These are phyloP conservation scores for Gobionotothen gibberifrons DNA, from an alignment of 2,797 vertebrate species.

Conservation along the genomic window DNA sequence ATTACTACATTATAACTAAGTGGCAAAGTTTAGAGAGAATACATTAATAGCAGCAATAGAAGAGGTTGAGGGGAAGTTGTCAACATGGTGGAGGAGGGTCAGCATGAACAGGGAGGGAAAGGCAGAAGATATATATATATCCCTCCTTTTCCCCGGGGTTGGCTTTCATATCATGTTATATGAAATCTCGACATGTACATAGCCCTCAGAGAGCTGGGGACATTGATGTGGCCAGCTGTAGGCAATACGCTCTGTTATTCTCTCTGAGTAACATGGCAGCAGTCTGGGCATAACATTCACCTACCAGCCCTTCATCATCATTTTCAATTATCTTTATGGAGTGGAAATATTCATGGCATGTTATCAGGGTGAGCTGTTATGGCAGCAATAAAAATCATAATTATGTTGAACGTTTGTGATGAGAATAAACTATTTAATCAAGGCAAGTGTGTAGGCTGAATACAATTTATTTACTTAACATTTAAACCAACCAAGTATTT, in stretches of 20 bases:
- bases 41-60: neutral
- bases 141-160: neutral
- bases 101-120: neutral
- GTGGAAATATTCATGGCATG: slow-evolving; percentile 1
- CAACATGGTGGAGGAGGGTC: neutral
- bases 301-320: neutral
- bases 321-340: slow-evolving; percentile 24
- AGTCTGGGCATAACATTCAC: slow-evolving; percentile 4
- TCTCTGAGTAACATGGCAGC: neutral
- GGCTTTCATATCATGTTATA: slow-evolving; percentile 31
- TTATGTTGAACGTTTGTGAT: neutral
- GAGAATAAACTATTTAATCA: neutral
- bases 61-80: neutral
- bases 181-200: slow-evolving; percentile 31
- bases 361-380: slow-evolving; percentile 2
- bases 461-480: neutral
- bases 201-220: slow-evolving; percentile 13
- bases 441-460: neutral
- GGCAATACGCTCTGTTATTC: neutral
- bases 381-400: slow-evolving; percentile 3
- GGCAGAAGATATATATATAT: slow-evolving; percentile 10
- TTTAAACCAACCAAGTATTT: neutral
- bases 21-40: neutral
- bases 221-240: neutral
- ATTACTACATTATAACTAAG: too few species aligned